phyloP scores from a whole-genome alignment of 2,113 vertebrate species.

The Collichthys lucidus region DNA sequence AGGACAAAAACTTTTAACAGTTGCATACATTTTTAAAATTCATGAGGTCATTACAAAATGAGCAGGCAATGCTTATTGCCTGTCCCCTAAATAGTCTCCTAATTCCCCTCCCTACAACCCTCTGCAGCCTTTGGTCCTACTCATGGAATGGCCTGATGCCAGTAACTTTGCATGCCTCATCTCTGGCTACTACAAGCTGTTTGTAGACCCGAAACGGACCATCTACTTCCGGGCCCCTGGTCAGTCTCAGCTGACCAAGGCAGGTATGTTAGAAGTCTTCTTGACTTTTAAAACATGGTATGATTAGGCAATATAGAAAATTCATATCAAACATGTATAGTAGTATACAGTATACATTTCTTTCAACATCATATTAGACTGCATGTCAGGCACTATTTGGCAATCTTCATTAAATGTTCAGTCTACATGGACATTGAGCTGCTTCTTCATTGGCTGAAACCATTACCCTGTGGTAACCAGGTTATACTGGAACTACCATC shows the following conservation, averaged over 20 bases:
- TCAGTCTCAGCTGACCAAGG: constrained; percentile 95
- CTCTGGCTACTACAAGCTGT: constrained; percentile 97
- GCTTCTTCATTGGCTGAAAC: constrained; percentile 69
- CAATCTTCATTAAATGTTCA: constrained; percentile 45
- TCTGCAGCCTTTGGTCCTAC: constrained; percentile 92
- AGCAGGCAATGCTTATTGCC: constrained; percentile 66
- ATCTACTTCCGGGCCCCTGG: constrained; percentile 90
- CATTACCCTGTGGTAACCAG: constrained; percentile 68
- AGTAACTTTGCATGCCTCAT: constrained; percentile 97
- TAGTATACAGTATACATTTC: constrained; percentile 5
- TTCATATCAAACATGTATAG: constrained; percentile 10
- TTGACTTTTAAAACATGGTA: constrained; percentile 29
- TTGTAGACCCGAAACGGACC: constrained; percentile 95
- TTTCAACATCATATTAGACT: constrained; percentile 33
- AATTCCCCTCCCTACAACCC: constrained; percentile 54
- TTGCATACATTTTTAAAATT: constrained; percentile 18
- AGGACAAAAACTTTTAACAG: not conserved
- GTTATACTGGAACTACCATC: constrained; percentile 70
- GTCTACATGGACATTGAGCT: constrained; percentile 62
- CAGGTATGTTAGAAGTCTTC: constrained; percentile 90
- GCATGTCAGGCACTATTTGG: constrained; percentile 49
- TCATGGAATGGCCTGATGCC: constrained; percentile 99
- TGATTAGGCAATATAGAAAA: constrained; percentile 7
- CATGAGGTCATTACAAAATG: constrained; percentile 35
- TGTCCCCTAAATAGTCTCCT: constrained; percentile 62